Base-by-base conservation (phyloP, 2,113 vertebrate species). In the Octodon degus region DNA sequence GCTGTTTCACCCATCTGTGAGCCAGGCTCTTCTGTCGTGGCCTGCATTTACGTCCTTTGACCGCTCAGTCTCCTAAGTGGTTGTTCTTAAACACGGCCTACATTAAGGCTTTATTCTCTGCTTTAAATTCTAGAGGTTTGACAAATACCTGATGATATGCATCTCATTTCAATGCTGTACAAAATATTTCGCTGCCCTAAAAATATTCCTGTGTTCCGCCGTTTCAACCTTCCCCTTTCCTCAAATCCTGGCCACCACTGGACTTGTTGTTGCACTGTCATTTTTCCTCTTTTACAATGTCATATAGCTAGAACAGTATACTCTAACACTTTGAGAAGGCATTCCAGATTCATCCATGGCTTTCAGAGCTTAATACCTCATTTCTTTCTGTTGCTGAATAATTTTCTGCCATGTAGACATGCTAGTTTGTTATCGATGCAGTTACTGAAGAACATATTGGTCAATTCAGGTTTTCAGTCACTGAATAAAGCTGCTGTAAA, bases 321-420 rank as follows among this genome's bases (percentile, higher is more conserved):
- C n/a, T 53, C 19, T 62, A 53, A 60, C 25, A 50, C 62, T 83
- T 67, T 94, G 9, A 82, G 58, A 65, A 27, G n/a, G 40, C 63
- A 53, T 50, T 70, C 70, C 62, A 79, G 34, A 40, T 53, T 86
- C 2, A 43, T 17, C 27, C 9, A 14, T 58, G 10, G 40, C 32
- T 86, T 70, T 94, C 37, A 84, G n/a, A 62, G 86, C 43, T 94
- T 76, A 53, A 25, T 40, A 84, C 30, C 32, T 90, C 68, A 55
- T 80, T 86, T 86, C 16, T 72, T 91, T 91, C 50, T 72, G 50
- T 81, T 81, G 20, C 17, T 81, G 34, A 62, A 22, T 65, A 20
- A 34, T 74, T 74, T 74, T 62, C 34, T 22, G 34, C 19, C 65
- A 4, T n/a, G 43, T 55, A 32, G 67, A 82, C 9, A 5, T 47